phyloP scores from a whole-genome alignment of 2,888 invertebrate genomes.

The Caenorhabditis wallacei region DNA sequence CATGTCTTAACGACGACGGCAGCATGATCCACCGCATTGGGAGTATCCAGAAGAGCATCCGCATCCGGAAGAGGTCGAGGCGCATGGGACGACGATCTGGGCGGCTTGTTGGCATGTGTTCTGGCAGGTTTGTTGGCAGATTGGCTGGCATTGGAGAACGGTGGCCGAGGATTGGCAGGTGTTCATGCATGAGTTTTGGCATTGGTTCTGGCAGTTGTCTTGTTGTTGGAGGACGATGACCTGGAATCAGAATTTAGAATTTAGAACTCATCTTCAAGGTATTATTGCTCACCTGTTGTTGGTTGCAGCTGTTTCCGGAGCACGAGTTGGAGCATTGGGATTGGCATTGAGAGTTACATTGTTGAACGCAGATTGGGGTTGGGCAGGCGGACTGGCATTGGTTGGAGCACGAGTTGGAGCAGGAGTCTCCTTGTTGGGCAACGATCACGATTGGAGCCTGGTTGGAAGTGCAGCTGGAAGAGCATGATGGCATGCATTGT shows the following conservation, averaged over 20 bases:
- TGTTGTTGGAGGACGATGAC: constrained; percentile 72
- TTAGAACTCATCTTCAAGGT: neutral
- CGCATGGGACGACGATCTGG: constrained; percentile 74
- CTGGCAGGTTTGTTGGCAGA: constrained; percentile 75
- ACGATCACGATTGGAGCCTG: constrained; percentile 72
- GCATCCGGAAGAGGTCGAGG: constrained; percentile 70
- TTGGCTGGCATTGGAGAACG: constrained; percentile 72
- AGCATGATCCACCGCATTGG: constrained; percentile 76
- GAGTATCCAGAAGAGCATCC: constrained; percentile 66
- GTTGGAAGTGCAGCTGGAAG: constrained; percentile 66
- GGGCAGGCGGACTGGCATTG: constrained; percentile 73
- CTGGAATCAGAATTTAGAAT: constrained; percentile 26
- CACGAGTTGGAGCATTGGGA: constrained; percentile 63
- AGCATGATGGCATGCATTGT: constrained; percentile 73
- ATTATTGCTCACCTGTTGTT: constrained; percentile 57
- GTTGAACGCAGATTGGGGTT: constrained; percentile 67
- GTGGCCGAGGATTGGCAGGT: constrained; percentile 72
- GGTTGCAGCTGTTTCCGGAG: constrained; percentile 67
- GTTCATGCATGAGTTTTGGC: constrained; percentile 74
- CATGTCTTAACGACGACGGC: constrained; percentile 69
- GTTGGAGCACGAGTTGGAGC: constrained; percentile 74
- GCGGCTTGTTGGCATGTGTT: constrained; percentile 76
- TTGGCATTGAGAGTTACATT: constrained; percentile 73
- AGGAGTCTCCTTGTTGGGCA: constrained; percentile 70
- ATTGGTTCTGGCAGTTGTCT: constrained; percentile 70